Evolutionary conservation across 2,113 vertebrate genomes (phyloP).

Genomic region (Lasiurus borealis): DNA sequence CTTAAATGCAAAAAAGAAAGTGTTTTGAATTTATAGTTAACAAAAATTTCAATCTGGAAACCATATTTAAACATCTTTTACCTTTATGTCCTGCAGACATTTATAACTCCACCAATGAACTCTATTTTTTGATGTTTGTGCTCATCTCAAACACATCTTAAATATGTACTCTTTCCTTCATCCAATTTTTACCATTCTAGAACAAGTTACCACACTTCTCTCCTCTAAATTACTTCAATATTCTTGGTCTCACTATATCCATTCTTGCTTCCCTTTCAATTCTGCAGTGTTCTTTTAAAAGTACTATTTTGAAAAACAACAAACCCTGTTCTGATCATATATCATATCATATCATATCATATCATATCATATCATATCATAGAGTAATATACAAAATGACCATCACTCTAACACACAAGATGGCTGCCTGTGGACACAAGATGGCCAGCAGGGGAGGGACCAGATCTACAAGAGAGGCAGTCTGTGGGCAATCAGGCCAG

Average conservation of each 20-base stretch:
- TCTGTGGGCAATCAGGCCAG: no score
- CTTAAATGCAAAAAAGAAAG: conserved; percentile 26
- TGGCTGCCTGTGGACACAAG: no score
- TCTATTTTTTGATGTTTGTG: background rate
- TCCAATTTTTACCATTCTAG: background rate
- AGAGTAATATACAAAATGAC: no score
- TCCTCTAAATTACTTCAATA: conserved; percentile 5
- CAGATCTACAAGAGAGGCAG: no score
- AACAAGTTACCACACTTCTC: background rate
- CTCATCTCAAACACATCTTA: background rate
- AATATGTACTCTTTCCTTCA: background rate
- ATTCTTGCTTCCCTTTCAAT: conserved; percentile 24
- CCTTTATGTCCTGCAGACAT: background rate
- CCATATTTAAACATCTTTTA: conserved; percentile 23
- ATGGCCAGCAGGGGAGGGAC: no score
- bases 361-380: no score
- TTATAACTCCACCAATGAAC: conserved; percentile 19
- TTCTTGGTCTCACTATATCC: conserved; percentile 4
- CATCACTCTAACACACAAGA: no score
- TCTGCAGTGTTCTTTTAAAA: conserved; percentile 29
- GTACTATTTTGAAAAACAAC: background rate
- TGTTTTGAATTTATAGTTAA: background rate
- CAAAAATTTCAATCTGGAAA: conserved; percentile 39
- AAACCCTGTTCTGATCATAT: background rate
- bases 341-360: no score